Evolutionary conservation across 2,113 vertebrate genomes (phyloP).

Genomic region (Caranx ignobilis): DNA sequence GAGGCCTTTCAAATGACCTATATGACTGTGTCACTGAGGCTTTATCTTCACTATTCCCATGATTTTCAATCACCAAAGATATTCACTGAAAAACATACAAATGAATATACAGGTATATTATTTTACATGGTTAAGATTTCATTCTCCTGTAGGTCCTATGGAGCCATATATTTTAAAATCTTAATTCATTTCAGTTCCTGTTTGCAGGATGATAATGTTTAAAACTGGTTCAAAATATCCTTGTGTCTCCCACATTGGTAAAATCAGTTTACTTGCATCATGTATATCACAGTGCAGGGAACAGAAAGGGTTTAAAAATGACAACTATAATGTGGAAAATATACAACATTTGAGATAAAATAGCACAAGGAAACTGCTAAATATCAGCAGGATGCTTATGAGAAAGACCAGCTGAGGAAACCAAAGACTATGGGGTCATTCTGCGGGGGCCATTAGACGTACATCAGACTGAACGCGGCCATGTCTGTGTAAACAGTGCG

Average conservation of each 20-base stretch:
- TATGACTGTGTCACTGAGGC: conserved; percentile 27
- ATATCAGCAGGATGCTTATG: conserved; percentile 45
- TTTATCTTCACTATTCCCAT: conserved; percentile 9
- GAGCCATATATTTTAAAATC: not conserved
- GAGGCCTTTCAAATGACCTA: conserved; percentile 53
- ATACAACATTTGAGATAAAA: conserved; percentile 4
- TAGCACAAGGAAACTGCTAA: conserved; percentile 12
- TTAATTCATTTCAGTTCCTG: not conserved
- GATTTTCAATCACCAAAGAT: conserved; percentile 1
- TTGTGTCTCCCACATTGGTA: too few species aligned
- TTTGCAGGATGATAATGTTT: not conserved
- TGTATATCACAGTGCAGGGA: not conserved
- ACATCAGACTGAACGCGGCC: conserved; percentile 50
- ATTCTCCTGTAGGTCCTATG: not conserved
- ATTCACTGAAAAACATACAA: conserved; percentile 2
- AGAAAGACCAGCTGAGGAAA: conserved; percentile 33
- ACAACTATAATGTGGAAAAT: not conserved
- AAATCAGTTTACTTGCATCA: conserved; percentile 4
- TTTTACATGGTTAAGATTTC: not conserved
- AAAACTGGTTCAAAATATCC: too few species aligned
- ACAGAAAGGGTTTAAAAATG: conserved; percentile 5
- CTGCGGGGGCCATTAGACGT: conserved; percentile 58
- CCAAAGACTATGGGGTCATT: conserved; percentile 51
- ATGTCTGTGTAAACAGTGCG: conserved; percentile 65
- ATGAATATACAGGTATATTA: not conserved